Conservation (phyloP, 1,140 invertebrate species). For the Drosophila novamexicana region DNA sequence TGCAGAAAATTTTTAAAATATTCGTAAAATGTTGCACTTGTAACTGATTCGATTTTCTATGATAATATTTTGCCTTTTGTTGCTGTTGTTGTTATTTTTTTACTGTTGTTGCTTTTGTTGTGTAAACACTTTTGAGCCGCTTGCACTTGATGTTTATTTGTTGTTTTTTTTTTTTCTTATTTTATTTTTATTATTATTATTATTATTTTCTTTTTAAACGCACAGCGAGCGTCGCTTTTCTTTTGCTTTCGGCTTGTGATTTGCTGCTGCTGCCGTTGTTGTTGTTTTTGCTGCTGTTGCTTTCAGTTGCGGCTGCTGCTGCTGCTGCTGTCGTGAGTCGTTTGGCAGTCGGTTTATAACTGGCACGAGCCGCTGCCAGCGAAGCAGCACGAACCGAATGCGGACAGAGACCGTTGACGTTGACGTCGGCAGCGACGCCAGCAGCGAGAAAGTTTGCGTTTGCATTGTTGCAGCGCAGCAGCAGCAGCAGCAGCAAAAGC, state of each 20-base stretch:
- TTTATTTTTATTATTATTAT: slow-evolving; percentile 36
- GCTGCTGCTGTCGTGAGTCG: slow-evolving; percentile 68
- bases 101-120: slow-evolving; percentile 14
- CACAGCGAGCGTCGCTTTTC: slow-evolving; percentile 61
- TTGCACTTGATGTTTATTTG: slow-evolving; percentile 25
- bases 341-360: slow-evolving; percentile 81
- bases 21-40: slow-evolving; percentile 6
- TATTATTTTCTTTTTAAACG: slow-evolving; percentile 36
- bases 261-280: slow-evolving; percentile 41
- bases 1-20: not conserved
- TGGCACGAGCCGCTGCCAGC: slow-evolving; percentile 79
- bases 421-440: slow-evolving; percentile 50
- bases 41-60: slow-evolving; percentile 1
- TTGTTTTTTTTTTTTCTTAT: slow-evolving; percentile 24
- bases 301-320: slow-evolving; percentile 42
- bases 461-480: slow-evolving; percentile 74
- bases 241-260: slow-evolving; percentile 62
- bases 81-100: slow-evolving; percentile 16
- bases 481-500: slow-evolving; percentile 18
- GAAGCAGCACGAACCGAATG: slow-evolving; percentile 75
- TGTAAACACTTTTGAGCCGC: slow-evolving; percentile 39
- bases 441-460: slow-evolving; percentile 78
- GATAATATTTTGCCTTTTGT: slow-evolving; percentile 34
- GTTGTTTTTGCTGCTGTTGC: slow-evolving; percentile 39
- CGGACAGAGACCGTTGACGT: slow-evolving; percentile 35